These are phyloP conservation scores for Procavia capensis DNA, from an alignment of 2,113 vertebrate genomes.

Conservation along the genomic window DNA sequence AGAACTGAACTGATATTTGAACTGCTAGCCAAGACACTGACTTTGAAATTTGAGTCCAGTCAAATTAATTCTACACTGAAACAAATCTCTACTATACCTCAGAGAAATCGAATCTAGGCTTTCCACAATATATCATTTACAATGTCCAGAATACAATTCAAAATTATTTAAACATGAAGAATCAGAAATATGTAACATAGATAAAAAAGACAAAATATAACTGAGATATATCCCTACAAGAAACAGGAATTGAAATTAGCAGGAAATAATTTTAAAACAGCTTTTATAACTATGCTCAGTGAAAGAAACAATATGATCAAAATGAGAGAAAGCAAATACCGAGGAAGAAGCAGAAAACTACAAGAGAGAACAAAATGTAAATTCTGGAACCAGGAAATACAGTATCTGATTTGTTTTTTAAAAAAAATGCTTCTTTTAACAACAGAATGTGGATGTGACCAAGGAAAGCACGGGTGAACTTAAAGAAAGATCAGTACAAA, in stretches of 20 bases:
- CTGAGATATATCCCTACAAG: neutral
- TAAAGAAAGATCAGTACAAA: neutral
- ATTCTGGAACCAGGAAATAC: neutral
- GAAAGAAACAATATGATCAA: neutral
- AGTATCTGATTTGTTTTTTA: neutral
- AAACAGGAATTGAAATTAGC: neutral
- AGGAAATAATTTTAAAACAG: neutral
- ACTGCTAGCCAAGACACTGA: neutral
- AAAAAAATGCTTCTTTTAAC: neutral
- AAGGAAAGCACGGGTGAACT: neutral
- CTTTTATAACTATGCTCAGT: neutral
- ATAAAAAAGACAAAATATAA: neutral
- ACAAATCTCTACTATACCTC: neutral
- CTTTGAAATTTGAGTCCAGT: neutral
- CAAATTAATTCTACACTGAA: neutral
- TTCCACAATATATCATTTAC: neutral
- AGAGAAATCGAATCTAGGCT: constrained; percentile 26
- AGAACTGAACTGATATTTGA: neutral
- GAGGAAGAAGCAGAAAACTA: neutral
- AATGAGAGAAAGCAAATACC: neutral
- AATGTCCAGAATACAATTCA: neutral
- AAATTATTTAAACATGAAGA: constrained; percentile 13
- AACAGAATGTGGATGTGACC: neutral
- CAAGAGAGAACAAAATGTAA: neutral
- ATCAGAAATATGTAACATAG: neutral